Conservation (phyloP, 2,113 vertebrate species). For the Poecilia latipinna region DNA sequence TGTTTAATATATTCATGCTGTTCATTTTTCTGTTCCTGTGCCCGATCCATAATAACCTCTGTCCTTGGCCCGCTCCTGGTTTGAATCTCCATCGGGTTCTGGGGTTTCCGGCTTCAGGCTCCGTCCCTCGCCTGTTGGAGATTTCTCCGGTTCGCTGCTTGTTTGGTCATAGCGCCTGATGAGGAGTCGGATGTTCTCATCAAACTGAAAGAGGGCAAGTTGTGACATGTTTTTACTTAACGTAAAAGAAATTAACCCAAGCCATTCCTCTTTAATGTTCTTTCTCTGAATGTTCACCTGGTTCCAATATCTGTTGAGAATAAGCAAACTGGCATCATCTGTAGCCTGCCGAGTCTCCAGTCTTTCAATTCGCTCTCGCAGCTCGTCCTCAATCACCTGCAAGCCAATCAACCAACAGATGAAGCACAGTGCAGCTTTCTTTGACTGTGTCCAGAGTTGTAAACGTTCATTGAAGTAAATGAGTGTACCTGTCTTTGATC, state of each 20-base stretch:
- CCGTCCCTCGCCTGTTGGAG: constrained; percentile 78
- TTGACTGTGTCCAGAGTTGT: background rate
- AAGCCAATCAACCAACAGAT: background rate
- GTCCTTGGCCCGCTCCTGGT: constrained; percentile 88
- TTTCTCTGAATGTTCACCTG: constrained; percentile 81
- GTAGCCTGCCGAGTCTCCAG: constrained; percentile 95
- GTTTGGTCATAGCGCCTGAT: constrained; percentile 87
- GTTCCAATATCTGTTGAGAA: constrained; percentile 97
- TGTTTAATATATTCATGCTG: background rate
- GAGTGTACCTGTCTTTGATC: constrained; percentile 87
- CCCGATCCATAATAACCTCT: constrained; percentile 60
- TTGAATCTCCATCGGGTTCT: constrained; percentile 94
- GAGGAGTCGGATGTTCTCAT: constrained; percentile 91
- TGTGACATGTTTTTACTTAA: background rate
- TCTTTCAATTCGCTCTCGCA: constrained; percentile 93
- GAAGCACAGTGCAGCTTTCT: background rate
- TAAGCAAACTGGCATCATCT: constrained; percentile 93
- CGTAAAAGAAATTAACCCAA: background rate
- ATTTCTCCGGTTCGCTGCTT: constrained; percentile 85
- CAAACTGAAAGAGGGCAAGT: constrained; percentile 81
- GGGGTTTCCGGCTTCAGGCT: constrained; percentile 85
- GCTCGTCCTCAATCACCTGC: constrained; percentile 94
- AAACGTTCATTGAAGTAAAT: background rate
- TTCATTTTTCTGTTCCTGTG: background rate
- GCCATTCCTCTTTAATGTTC: background rate